Evolutionary conservation across 2,113 vertebrate species (phyloP), one percentile per base, ranked within the genome.

Genomic region (Proteles cristata): DNA sequence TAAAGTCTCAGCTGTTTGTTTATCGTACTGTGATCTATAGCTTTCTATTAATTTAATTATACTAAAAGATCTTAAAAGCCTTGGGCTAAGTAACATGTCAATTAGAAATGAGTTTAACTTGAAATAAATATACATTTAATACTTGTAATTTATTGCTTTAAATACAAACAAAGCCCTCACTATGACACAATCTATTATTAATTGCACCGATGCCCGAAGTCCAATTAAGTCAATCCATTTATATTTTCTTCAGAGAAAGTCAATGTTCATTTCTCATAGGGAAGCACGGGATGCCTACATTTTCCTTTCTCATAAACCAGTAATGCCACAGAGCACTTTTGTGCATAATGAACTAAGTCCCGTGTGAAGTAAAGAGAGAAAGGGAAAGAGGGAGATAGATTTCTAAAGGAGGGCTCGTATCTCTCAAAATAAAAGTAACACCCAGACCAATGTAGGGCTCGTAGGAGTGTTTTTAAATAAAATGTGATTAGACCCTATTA

Each of bases 91-190:
- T 99, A 99, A 99, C 99, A 99, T 99, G 99, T 99, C 99, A 99
- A 99, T 99, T 99, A 99, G 99, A 99, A 99, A 99, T 99, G 99
- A 99, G 99, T 99, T 99, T 99, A 99, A 99, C 99, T 99, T 99
- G 99, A 99, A 99, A 99, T 99, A 99, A 99, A 99, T 99, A 99
- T 99, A 99, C 99, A 99, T 99, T 99, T 99, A 99, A 99, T 99
- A 99, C 99, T 98, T 98, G 98, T 99, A 99, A 99, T 99, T 99
- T 99, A 99, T 99, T 99, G 99, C 99, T 99, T 98, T 99, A 99
- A 99, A 99, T 99, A 99, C 98, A 99, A 98, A 98, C 99, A 99
- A 98, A 99, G 98, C 98, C 99, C 92, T 99, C 99, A 98, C 98
- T 99, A 98, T 99, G 99, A 99, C 99, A 99, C 99, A 99, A 99